phyloP scores from a whole-genome alignment of 2,797 vertebrate species.

The Eulemur coronatus region DNA sequence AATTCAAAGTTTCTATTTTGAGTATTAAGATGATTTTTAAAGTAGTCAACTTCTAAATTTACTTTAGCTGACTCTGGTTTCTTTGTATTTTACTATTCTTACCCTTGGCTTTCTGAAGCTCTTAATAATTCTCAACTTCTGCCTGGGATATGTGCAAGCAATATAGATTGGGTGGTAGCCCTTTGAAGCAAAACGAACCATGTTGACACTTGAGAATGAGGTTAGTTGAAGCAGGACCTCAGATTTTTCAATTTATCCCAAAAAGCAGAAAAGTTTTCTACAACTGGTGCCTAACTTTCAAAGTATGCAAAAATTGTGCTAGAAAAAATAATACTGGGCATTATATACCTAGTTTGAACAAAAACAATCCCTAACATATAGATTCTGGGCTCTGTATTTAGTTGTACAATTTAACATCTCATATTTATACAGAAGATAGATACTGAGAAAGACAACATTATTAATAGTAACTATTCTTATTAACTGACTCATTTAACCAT shows the following conservation, averaged over 20 bases:
- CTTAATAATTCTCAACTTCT: neutral
- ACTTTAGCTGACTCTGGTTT: neutral
- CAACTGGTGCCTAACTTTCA: neutral
- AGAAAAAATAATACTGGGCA: slow-evolving; percentile 3
- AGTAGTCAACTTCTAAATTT: slow-evolving; percentile 18
- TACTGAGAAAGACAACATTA: neutral
- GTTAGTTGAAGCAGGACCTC: neutral
- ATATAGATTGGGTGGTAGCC: neutral
- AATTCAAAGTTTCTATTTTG: slow-evolving; percentile 13
- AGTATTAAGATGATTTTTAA: neutral
- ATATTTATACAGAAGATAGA: neutral
- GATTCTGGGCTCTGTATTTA: slow-evolving; percentile 13
- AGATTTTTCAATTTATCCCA: slow-evolving; percentile 17
- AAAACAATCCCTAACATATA: neutral
- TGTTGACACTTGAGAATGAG: neutral
- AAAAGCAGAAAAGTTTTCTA: slow-evolving; percentile 4
- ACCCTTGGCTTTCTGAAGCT: slow-evolving; percentile 19
- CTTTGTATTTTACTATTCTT: slow-evolving; percentile 4
- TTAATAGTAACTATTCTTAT: neutral
- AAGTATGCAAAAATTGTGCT: neutral
- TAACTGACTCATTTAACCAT: neutral
- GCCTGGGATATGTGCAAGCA: neutral
- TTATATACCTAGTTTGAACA: slow-evolving; percentile 34
- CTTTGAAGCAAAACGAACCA: slow-evolving; percentile 11
- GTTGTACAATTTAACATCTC: neutral